Evolutionary conservation across 1,140 invertebrate species (phyloP).

Genomic region (Kradibia gibbosae): DNA sequence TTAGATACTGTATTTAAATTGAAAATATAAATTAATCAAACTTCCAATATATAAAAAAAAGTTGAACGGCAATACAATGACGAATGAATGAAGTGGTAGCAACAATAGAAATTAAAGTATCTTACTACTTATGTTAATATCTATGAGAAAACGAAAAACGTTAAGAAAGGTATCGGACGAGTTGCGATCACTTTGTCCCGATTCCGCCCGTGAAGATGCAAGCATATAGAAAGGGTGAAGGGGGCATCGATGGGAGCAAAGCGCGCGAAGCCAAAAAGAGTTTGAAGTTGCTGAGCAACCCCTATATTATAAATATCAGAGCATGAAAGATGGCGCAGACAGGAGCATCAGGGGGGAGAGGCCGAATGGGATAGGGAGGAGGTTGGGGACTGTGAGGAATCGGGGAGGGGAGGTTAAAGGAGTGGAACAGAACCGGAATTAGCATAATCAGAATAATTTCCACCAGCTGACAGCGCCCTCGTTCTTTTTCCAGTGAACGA

Average conservation of each 20-base stretch:
- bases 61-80: too few relatives aligned
- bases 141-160: not conserved
- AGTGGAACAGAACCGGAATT: slow-evolving; percentile 74
- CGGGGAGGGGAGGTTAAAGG: slow-evolving; percentile 69
- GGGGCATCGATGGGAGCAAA: slow-evolving; percentile 31
- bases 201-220: not conserved
- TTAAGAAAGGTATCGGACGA: not conserved
- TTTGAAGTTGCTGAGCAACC: slow-evolving; percentile 72
- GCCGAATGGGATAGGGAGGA: slow-evolving; percentile 57
- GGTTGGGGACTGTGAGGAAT: slow-evolving; percentile 61
- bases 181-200: not conserved
- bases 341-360: slow-evolving; percentile 63
- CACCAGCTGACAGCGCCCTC: slow-evolving; percentile 74
- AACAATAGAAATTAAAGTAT: too few relatives aligned
- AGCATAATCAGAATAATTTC: slow-evolving; percentile 76
- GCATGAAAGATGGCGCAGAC: slow-evolving; percentile 74
- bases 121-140: too few relatives aligned
- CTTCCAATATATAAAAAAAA: too few relatives aligned
- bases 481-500: slow-evolving; percentile 71
- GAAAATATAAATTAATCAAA: too few relatives aligned
- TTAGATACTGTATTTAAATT: too few relatives aligned
- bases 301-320: slow-evolving; percentile 74
- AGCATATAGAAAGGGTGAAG: not conserved
- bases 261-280: slow-evolving; percentile 68
- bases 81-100: too few relatives aligned